These are phyloP conservation scores for Brachypterus glaber DNA, from an alignment of 2,888 invertebrate species.

Conservation along the genomic window DNA sequence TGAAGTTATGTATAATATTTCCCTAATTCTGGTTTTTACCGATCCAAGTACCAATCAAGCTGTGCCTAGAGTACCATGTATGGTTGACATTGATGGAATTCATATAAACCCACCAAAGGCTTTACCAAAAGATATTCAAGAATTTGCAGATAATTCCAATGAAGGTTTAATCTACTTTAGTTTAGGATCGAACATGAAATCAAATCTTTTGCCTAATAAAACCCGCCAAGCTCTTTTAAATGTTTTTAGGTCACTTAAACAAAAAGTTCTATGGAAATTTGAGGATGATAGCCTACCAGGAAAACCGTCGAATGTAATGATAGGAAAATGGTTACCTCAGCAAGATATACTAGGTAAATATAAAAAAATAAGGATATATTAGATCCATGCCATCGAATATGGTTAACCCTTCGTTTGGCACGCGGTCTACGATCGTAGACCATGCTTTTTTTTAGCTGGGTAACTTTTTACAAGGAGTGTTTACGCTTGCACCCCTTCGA, in stretches of 20 bases:
- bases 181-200: neutral
- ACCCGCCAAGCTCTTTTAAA: neutral
- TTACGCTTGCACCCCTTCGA: too few relatives aligned
- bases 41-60: neutral
- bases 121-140: neutral
- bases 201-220: neutral
- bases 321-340: neutral
- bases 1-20: neutral
- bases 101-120: neutral
- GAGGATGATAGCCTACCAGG: neutral
- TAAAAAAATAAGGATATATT: too few relatives aligned
- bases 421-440: too few relatives aligned
- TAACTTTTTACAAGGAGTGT: too few relatives aligned
- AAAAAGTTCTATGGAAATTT: conserved; percentile 1
- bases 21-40: neutral
- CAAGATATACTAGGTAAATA: neutral
- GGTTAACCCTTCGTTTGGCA: too few relatives aligned
- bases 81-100: neutral
- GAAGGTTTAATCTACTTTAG: neutral
- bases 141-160: neutral
- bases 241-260: neutral
- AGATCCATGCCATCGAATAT: too few relatives aligned
- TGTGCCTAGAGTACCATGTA: neutral
- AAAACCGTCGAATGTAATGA: neutral
- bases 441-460: too few relatives aligned